Evolutionary conservation across 2,113 vertebrate genomes (phyloP).

Genomic region (Prietella phreatophila): DNA sequence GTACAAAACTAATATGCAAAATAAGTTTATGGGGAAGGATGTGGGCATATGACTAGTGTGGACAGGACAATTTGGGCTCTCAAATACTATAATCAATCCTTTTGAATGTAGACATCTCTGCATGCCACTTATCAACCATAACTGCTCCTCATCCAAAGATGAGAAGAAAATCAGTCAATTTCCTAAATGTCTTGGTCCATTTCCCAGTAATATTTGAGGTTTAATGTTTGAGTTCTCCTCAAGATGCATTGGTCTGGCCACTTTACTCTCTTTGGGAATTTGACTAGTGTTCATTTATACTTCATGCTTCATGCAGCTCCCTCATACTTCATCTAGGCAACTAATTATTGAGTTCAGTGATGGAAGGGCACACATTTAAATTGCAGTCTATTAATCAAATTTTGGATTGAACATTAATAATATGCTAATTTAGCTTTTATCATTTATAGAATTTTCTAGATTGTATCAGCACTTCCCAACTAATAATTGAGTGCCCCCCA

Average conservation of each 20-base stretch:
- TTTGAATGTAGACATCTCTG: constrained; percentile 4
- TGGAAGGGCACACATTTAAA: constrained; percentile 62
- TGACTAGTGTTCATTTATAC: constrained; percentile 50
- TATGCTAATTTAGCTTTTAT: constrained; percentile 64
- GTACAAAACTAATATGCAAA: not conserved
- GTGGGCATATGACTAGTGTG: not conserved
- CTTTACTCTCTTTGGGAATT: constrained; percentile 43
- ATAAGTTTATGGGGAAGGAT: not conserved
- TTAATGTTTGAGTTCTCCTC: constrained; percentile 38
- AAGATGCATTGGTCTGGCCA: constrained; percentile 36
- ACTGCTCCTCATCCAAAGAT: constrained; percentile 33
- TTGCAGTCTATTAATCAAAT: constrained; percentile 71
- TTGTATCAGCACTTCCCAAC: not conserved
- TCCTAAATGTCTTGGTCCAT: constrained; percentile 33
- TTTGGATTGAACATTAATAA: constrained; percentile 62
- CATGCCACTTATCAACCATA: not conserved
- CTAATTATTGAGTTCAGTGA: constrained; percentile 66
- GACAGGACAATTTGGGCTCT: not conserved
- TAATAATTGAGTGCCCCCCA: no score
- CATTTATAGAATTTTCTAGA: constrained; percentile 40
- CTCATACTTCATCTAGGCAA: constrained; percentile 64
- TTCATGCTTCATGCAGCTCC: constrained; percentile 56
- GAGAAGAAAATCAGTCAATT: constrained; percentile 34
- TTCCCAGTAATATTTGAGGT: constrained; percentile 42
- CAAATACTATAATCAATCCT: constrained; percentile 25